A percentile compares a stretch with the other conserved stretches of the same genome.
phyloP scores from a whole-genome alignment of 2,113 vertebrate genomes.

The Corythornis vintsioides region DNA sequence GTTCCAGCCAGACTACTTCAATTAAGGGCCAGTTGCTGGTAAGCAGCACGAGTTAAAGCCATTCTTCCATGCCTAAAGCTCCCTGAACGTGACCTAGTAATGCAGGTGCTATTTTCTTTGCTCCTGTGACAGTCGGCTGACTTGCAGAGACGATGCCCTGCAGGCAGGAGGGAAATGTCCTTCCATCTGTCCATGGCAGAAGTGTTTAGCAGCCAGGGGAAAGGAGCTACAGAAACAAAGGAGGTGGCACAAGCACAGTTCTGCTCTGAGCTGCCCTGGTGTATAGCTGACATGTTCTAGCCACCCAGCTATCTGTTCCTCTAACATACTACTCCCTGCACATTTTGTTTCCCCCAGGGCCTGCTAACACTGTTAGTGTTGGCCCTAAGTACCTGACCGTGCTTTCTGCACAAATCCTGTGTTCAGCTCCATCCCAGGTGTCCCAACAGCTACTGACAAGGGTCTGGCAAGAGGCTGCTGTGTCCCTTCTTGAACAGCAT shows the following conservation, averaged over 20 bases:
- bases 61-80: background rate
- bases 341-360: background rate
- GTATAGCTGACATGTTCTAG: background rate
- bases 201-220: background rate
- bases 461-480: background rate
- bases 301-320: background rate
- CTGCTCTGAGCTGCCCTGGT: background rate
- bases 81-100: constrained; percentile 13
- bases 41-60: accelerated
- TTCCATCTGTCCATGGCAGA: background rate
- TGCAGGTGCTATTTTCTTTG: constrained; percentile 39
- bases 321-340: background rate
- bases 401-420: background rate
- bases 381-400: background rate
- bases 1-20: background rate
- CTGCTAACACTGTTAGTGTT: background rate
- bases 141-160: background rate
- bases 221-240: background rate
- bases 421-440: background rate
- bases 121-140: constrained; percentile 21
- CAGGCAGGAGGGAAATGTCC: background rate
- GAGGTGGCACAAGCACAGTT: accelerated
- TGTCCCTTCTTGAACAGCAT: accelerated
- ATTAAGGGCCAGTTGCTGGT: background rate
- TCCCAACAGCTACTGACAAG: background rate